Percentiles rank a stretch among this genome's conserved stretches.
Conservation (phyloP, 2,113 vertebrate genomes). For the Turnix velox region DNA sequence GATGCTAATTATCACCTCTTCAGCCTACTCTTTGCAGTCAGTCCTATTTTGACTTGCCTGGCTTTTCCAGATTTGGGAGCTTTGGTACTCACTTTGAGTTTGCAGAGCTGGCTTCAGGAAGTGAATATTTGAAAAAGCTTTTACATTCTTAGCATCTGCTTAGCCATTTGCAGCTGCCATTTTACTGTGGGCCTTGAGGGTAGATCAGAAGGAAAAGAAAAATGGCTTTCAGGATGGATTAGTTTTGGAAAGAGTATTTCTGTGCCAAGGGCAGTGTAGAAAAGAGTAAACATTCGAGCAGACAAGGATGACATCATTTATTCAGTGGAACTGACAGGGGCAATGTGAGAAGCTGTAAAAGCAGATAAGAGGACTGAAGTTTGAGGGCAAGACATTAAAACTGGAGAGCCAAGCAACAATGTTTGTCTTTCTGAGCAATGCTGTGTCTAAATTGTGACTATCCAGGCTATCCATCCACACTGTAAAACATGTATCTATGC, state of each 20-base stretch:
- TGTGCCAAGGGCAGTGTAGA: slow-evolving; percentile 31
- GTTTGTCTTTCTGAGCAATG: background rate
- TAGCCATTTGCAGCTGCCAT: slow-evolving; percentile 30
- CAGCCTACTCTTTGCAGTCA: background rate
- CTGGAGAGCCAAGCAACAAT: background rate
- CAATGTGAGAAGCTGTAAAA: slow-evolving; percentile 57
- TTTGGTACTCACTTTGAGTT: background rate
- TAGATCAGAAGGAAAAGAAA: background rate
- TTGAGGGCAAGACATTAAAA: slow-evolving; percentile 33
- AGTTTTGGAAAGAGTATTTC: slow-evolving; percentile 37
- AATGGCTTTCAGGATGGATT: slow-evolving; percentile 57
- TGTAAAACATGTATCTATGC: background rate
- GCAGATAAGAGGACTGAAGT: slow-evolving; percentile 41
- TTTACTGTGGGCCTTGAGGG: background rate
- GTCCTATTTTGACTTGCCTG: background rate
- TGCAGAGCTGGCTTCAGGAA: background rate
- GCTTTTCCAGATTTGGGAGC: fast-evolving
- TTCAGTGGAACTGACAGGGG: slow-evolving; percentile 41
- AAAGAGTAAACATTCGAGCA: slow-evolving; percentile 39
- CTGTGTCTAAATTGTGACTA: background rate
- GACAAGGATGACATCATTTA: slow-evolving; percentile 59
- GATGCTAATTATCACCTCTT: background rate
- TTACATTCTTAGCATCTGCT: slow-evolving; percentile 14
- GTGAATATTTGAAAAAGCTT: background rate
- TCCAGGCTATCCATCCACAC: fast-evolving